Percentiles rank a stretch among this genome's conserved stretches.
Evolutionary conservation across 2,888 invertebrate genomes (phyloP).

Genomic region (Metallyticus violacea): DNA sequence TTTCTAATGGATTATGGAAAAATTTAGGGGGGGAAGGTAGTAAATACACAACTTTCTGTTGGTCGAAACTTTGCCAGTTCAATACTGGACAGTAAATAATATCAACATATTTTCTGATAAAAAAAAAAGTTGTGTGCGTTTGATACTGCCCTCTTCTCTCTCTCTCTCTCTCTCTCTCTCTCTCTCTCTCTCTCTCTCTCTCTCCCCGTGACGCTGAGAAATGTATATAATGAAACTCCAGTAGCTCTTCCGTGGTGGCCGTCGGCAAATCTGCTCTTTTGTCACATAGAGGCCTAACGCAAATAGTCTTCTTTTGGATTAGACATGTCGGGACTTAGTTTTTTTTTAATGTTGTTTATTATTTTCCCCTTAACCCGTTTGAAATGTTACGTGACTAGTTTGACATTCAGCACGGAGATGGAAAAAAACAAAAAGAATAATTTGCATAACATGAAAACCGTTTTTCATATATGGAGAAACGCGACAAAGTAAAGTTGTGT

Average conservation of each 20-base stretch:
- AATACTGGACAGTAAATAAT: neutral
- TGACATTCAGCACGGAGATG: neutral
- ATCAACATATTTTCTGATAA: neutral
- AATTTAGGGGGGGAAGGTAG: neutral
- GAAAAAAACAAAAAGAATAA: neutral
- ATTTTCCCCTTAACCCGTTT: neutral
- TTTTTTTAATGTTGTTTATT: neutral
- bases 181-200: no score
- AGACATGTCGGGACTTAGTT: neutral
- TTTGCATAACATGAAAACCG: conserved; percentile 15
- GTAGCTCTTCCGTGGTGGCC: neutral
- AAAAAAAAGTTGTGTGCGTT: neutral
- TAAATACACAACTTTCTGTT: neutral
- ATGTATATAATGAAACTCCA: neutral
- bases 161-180: no score
- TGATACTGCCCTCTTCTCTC: no score
- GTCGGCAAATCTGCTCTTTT: neutral
- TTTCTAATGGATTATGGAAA: neutral
- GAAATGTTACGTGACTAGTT: neutral
- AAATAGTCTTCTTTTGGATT: neutral
- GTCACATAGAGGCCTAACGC: neutral
- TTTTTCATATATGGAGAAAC: conserved; percentile 7
- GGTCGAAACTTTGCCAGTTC: neutral
- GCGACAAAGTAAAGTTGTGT: neutral
- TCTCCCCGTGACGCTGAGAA: neutral